A percentile compares a stretch with the other conserved stretches of the same genome.
phyloP scores from a whole-genome alignment of 2,888 invertebrate genomes.

The Aphidoletes aphidimyza region DNA sequence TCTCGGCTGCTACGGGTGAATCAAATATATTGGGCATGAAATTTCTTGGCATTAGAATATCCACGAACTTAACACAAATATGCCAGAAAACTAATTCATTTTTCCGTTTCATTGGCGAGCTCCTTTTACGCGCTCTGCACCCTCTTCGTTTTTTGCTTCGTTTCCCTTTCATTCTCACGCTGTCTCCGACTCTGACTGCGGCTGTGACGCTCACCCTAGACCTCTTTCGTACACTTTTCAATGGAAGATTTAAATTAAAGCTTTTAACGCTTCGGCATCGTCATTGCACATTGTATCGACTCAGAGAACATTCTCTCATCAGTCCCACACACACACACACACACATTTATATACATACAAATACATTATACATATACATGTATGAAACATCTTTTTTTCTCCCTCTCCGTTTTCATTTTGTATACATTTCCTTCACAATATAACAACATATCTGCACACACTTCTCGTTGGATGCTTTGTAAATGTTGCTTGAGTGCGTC shows the following conservation, averaged over 20 bases:
- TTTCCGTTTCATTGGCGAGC: constrained; percentile 18
- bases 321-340: too few relatives aligned
- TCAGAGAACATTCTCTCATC: constrained; percentile 14
- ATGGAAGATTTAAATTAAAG: constrained; percentile 45
- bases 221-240: constrained; percentile 3
- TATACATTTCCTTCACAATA: background rate
- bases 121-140: background rate
- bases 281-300: background rate
- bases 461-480: too few relatives aligned
- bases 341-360: too few relatives aligned
- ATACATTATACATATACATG: too few relatives aligned
- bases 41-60: constrained; percentile 44
- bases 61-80: constrained; percentile 27
- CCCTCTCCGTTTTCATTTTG: too few relatives aligned
- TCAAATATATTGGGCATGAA: constrained; percentile 31
- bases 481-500: constrained; percentile 1
- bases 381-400: too few relatives aligned
- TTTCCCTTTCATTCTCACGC: too few relatives aligned
- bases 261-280: constrained; percentile 30
- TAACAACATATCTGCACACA: background rate
- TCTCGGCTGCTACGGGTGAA: background rate
- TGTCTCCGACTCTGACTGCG: too few relatives aligned
- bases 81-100: constrained; percentile 44
- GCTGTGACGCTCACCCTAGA: too few relatives aligned
- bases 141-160: too few relatives aligned